phyloP scores from a whole-genome alignment of 2,113 vertebrate genomes.

The Tupaia tana region DNA sequence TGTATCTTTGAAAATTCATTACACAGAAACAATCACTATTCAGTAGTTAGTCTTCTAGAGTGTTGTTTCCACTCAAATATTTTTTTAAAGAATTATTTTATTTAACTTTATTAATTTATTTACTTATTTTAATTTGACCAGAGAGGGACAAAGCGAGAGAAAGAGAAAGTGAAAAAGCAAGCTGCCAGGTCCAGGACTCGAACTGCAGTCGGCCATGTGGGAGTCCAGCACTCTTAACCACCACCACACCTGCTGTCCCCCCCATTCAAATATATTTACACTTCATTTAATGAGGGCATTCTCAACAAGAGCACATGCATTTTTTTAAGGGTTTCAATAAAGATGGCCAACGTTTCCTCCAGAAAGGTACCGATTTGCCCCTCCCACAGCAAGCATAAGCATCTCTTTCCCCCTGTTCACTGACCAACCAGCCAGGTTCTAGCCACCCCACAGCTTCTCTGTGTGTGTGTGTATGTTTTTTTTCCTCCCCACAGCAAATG shows the following conservation, averaged over 20 bases:
- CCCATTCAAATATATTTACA: neutral
- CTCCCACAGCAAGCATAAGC: neutral
- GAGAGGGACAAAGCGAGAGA: no score
- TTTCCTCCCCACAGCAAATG: fast-evolving
- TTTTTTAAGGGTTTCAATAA: neutral
- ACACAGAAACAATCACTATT: neutral
- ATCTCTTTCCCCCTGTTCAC: neutral
- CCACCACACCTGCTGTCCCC: no score
- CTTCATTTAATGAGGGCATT: neutral
- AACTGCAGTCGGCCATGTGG: no score
- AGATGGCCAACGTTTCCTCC: neutral
- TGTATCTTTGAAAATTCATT: neutral
- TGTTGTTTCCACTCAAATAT: neutral
- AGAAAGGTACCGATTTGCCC: neutral
- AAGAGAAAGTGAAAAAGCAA: no score
- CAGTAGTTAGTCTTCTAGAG: neutral
- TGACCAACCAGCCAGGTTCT: neutral
- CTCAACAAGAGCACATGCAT: neutral
- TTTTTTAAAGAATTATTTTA: no score
- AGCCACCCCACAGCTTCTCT: neutral
- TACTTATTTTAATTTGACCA: no score
- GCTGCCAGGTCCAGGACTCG: no score
- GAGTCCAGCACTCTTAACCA: no score
- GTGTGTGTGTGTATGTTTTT: fast-evolving
- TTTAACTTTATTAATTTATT: no score